Conservation (phyloP, 2,113 vertebrate species). For the Ptyas mucosa region DNA sequence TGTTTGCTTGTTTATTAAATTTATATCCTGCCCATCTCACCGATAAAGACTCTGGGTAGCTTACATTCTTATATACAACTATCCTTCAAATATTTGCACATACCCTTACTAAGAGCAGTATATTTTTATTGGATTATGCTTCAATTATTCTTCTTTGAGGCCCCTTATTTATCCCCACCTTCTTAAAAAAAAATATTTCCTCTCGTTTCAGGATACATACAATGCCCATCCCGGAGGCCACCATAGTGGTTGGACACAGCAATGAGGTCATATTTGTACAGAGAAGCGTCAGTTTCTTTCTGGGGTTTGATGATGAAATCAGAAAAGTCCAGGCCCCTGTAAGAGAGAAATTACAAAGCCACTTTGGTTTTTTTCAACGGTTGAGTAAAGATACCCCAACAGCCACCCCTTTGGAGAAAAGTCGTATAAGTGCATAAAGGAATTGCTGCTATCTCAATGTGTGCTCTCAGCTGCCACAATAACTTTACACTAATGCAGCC, state of each 20-base stretch:
- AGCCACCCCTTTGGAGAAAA: neutral
- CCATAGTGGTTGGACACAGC: conserved; percentile 89
- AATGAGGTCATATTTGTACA: conserved; percentile 84
- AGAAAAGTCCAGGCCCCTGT: conserved; percentile 82
- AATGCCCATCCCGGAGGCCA: conserved; percentile 84
- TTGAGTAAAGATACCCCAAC: too few species aligned
- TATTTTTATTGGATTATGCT: neutral
- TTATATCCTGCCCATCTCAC: neutral
- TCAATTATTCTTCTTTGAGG: neutral
- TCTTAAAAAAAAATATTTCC: too few species aligned
- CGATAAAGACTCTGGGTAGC: neutral
- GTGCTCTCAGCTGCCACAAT: neutral
- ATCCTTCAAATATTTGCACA: neutral
- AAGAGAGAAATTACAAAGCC: neutral
- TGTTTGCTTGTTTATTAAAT: neutral
- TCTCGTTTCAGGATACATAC: conserved; percentile 60
- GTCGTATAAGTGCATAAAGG: neutral
- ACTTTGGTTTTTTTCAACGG: neutral
- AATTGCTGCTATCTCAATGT: neutral
- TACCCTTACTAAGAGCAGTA: neutral
- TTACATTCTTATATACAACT: neutral
- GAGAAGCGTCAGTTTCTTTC: conserved; percentile 63
- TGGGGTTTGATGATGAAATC: conserved; percentile 73
- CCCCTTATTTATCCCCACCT: neutral
- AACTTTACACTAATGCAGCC: neutral